A percentile compares a stretch with the other conserved stretches of the same genome.
phyloP scores from a whole-genome alignment of 2,797 vertebrate genomes.

The Sciaenops ocellatus region DNA sequence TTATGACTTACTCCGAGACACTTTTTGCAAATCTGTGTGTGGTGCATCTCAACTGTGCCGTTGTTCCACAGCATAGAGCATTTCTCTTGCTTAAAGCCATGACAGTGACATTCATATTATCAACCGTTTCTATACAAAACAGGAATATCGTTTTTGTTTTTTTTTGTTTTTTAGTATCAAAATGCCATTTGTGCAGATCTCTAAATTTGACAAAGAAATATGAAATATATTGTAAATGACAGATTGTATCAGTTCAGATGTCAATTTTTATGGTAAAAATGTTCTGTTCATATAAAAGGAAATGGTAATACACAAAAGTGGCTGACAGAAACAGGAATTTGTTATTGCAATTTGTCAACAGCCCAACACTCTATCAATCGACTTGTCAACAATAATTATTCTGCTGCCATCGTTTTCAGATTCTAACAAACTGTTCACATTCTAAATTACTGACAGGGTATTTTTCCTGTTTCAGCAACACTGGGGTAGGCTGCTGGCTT shows the following conservation, averaged over 20 bases:
- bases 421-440: constrained; percentile 78
- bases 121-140: constrained; percentile 40
- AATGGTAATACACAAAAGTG: constrained; percentile 72
- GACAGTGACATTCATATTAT: constrained; percentile 55
- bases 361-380: constrained; percentile 79
- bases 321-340: constrained; percentile 83
- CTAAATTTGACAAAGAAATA: constrained; percentile 69
- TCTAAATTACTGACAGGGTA: constrained; percentile 80
- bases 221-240: constrained; percentile 70
- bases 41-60: constrained; percentile 16
- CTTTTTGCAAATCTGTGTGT: neutral
- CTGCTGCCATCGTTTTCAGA: constrained; percentile 74
- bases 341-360: constrained; percentile 81
- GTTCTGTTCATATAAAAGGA: constrained; percentile 66
- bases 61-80: constrained; percentile 20
- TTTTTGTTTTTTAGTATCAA: constrained; percentile 32
- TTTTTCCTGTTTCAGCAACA: constrained; percentile 77
- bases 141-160: constrained; percentile 6
- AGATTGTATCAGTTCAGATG: constrained; percentile 73
- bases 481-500: constrained; percentile 65
- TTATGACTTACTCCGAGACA: neutral
- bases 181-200: constrained; percentile 71
- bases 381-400: constrained; percentile 84
- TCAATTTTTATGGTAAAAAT: constrained; percentile 70
- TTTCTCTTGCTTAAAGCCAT: constrained; percentile 51